Evolutionary conservation across 92 coral and sea anemone genomes (phyloP), one percentile per base, ranked within the genome.

Genomic region (Heteractis magnifica): DNA sequence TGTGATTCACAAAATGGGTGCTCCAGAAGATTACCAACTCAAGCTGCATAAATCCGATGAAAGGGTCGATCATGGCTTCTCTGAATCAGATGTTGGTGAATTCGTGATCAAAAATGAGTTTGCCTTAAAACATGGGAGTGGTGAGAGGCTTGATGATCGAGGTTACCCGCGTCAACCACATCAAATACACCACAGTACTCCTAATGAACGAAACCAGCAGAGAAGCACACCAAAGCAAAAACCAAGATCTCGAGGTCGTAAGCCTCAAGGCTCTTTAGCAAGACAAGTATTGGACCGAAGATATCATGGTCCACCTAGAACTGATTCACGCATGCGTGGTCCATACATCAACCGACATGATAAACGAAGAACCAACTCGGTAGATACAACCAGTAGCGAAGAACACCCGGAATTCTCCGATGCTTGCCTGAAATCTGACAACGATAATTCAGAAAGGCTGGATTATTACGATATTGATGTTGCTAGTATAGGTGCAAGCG

Each of bases 381-480:
- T 91, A 48, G 98, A 94, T 26, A 89, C 94, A 3, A 88, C 92
- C 73, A 94, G 98, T 59, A 94, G 98, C 83, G 98, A 94, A 10
- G 98, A 94, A 75, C 87, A 86, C 12, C 93, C 86, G 52, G 98
- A 94, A 82, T 91, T 94, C 88, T 91, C 98, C 77, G 94, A 91
- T 75, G 85, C 86, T 6, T 88, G 90, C 49, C 89, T 70, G 72
- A 84, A 71, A 71, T 90, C 94, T 15, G 98, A 94, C 65, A 86
- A 83, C 26, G 98, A 92, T 77, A 94, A 91, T 81, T 94, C 98
- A 51, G 98, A 97, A 72, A 83, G 91, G 84, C 86, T 95, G 34
- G 99, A 97, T 74, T 98, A 94, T 71, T 97, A 97, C 56, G 98
- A 95, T 72, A 91, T 97, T 56, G 97, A 95, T 10, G 98, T 92